These are phyloP conservation scores for Trididemnum nubilum DNA, from an alignment of 23 tunicate genomes.

Conservation along the genomic window DNA sequence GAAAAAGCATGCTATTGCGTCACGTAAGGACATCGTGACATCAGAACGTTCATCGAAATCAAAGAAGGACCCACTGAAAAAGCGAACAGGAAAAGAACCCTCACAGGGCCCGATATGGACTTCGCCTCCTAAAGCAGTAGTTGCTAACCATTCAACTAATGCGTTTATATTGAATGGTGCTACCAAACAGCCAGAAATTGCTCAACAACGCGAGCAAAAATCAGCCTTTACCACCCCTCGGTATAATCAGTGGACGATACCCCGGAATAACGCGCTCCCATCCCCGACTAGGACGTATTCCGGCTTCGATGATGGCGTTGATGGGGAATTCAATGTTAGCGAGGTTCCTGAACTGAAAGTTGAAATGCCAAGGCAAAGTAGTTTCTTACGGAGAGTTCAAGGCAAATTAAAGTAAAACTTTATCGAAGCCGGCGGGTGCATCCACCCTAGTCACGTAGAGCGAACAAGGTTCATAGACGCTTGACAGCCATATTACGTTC, in stretches of 20 bases:
- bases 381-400: constrained; percentile 79
- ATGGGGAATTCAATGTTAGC: constrained; percentile 29
- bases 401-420: constrained; percentile 50
- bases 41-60: constrained; percentile 8
- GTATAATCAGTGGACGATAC: not conserved
- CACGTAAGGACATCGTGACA: not conserved
- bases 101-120: not conserved
- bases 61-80: constrained; percentile 39
- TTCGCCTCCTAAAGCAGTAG: not conserved
- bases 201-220: not conserved
- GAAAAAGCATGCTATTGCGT: not conserved
- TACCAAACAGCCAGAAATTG: not conserved
- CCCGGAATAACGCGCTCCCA: not conserved
- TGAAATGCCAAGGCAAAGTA: constrained; percentile 64
- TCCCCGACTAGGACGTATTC: not conserved
- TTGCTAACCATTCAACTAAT: not conserved
- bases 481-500: too few species aligned
- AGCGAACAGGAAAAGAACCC: constrained; percentile 27
- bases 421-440: too few species aligned
- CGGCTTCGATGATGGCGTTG: not conserved
- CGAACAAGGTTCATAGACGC: too few species aligned
- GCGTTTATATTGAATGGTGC: not conserved
- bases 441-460: too few species aligned
- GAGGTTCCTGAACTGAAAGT: constrained; percentile 63
- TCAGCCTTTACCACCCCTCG: not conserved